These are phyloP conservation scores for Ginglymostoma cirratum DNA, from an alignment of 2,113 vertebrate genomes.

Conservation along the genomic window DNA sequence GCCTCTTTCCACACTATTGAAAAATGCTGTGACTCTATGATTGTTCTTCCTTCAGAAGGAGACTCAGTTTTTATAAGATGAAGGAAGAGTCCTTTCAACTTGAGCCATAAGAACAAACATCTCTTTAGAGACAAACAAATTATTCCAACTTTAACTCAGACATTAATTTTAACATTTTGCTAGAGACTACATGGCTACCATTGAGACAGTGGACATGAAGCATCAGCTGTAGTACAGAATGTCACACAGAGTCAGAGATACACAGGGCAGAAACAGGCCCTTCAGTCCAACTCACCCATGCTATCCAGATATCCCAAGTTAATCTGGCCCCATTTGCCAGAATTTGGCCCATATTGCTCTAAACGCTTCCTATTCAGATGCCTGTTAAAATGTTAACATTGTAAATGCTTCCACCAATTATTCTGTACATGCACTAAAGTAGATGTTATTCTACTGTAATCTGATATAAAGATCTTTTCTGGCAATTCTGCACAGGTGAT, in stretches of 20 bases:
- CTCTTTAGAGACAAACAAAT: background rate
- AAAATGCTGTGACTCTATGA: too few species aligned
- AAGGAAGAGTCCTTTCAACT: background rate
- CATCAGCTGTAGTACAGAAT: background rate
- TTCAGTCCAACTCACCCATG: too few species aligned
- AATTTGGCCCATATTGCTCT: too few species aligned
- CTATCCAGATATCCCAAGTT: too few species aligned
- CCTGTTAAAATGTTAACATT: too few species aligned
- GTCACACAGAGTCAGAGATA: background rate
- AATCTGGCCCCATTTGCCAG: too few species aligned
- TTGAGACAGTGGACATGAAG: background rate
- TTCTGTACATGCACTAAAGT: background rate
- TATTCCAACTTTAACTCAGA: background rate
- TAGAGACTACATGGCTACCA: background rate
- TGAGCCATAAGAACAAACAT: background rate
- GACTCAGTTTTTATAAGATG: background rate
- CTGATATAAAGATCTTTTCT: background rate
- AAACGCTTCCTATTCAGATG: too few species aligned
- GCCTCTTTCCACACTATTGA: too few species aligned
- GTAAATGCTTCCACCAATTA: too few species aligned
- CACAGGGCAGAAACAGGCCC: too few species aligned
- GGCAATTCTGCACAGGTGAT: background rate
- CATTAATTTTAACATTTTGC: background rate
- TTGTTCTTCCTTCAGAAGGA: background rate
- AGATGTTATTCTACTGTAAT: background rate